phyloP scores from a whole-genome alignment of 2,888 invertebrate species.

The Frankliniella fusca region DNA sequence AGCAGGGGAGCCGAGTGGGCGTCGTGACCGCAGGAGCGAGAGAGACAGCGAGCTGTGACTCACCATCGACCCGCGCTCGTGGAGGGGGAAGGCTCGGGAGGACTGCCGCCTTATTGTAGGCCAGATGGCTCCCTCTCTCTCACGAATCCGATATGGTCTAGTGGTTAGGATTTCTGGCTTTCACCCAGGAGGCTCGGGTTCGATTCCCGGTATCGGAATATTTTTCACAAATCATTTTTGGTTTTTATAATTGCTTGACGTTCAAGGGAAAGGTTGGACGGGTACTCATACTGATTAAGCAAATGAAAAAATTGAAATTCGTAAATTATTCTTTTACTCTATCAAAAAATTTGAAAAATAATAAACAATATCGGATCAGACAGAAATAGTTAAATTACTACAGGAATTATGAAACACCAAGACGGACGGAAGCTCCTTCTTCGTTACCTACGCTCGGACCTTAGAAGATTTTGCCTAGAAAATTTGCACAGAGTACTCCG shows the following conservation, averaged over 20 bases:
- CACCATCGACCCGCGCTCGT: not conserved
- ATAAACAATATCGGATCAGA: not conserved
- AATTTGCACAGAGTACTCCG: too few relatives aligned
- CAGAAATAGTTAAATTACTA: not conserved
- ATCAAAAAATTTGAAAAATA: not conserved
- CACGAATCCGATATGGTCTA: slow-evolving; percentile 53
- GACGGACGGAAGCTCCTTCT: too few relatives aligned
- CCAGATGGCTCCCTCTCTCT: not conserved
- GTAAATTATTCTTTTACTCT: not conserved
- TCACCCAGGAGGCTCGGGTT: slow-evolving; percentile 67
- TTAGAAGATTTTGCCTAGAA: too few relatives aligned
- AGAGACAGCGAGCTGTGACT: not conserved
- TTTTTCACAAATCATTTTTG: not conserved
- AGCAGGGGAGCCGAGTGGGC: not conserved
- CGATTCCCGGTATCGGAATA: slow-evolving; percentile 65
- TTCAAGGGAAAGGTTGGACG: too few relatives aligned
- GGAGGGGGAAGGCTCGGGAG: too few relatives aligned
- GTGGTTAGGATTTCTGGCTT: slow-evolving; percentile 59
- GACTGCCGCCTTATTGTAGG: not conserved
- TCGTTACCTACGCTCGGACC: too few relatives aligned
- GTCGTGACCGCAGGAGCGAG: not conserved
- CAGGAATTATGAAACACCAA: too few relatives aligned
- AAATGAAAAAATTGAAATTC: not conserved
- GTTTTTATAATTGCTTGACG: not conserved
- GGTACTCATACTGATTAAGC: too few relatives aligned